Evolutionary conservation across 2,888 invertebrate species (phyloP), one percentile per base, ranked within the genome.

Genomic region (Slavum lentiscoides): DNA sequence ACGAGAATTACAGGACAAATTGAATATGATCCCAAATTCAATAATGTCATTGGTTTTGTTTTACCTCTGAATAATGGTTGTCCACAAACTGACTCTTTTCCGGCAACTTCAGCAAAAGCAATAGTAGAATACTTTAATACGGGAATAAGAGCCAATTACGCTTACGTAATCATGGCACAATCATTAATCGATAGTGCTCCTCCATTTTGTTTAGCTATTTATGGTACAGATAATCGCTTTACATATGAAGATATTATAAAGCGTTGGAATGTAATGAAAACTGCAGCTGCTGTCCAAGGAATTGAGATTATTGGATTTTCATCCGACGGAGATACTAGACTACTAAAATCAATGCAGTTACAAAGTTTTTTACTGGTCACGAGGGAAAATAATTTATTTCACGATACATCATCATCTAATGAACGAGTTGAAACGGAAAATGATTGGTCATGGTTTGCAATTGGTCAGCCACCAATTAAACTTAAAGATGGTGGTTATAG

Each of bases 171-270:
- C 53, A 70, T 70, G 69, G 37, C 58, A 8, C 58, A 70, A n/a
- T 37, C 37, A 11, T 13, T 70, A n/a, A 30, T n/a, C 37, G 69
- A 70, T 58, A 19, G 17, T 19, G 37, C 69, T 58, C 58, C 30
- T n/a, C n/a, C 69, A 37, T 70, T 70, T 70, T 58, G 69, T 58
- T 13, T 70, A 6, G 30, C 69, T 11, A 70, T 70, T 37, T 70
- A 13, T 58, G 69, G 58, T 8, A 69, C 69, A 17, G 55, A 69
- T 68, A 53, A 19, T 69, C 30, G 55, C 2, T 69, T 69, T 69
- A 69, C 9, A 19, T 11, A 30, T 69, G 19, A 69, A 30, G 55
- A 69, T 69, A 55, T 69, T 21, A 55, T 55, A 19, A 69, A 69
- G 23, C 43, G 67, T 21, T 67, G 43, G 67, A n/a, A n/a, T 21